phyloP scores from a whole-genome alignment of 2,113 vertebrate species.

The Callipepla californica region DNA sequence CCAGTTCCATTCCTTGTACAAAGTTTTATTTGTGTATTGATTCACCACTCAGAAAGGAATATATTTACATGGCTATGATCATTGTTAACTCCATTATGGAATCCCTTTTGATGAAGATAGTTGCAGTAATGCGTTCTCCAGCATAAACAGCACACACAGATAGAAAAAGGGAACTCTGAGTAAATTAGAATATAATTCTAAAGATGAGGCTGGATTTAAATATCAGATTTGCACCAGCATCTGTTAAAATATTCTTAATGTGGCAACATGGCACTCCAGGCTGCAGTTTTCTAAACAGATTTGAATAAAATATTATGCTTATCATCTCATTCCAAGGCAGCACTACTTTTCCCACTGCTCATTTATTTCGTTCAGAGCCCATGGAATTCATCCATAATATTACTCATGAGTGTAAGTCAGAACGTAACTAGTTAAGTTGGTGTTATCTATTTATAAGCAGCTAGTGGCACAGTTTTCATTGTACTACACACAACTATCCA shows the following conservation, averaged over 20 bases:
- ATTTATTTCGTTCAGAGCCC: not conserved
- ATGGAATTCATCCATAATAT: not conserved
- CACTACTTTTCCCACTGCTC: not conserved
- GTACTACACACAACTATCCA: not conserved
- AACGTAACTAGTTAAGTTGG: not conserved
- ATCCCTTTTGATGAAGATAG: not conserved
- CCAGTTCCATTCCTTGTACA: not conserved
- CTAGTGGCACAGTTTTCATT: not conserved
- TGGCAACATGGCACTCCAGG: not conserved
- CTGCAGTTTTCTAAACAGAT: not conserved
- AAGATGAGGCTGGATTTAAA: not conserved
- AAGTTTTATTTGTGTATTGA: not conserved
- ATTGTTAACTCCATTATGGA: not conserved
- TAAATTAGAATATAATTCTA: slow-evolving; percentile 1
- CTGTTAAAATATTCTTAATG: not conserved
- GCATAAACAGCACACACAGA: not conserved
- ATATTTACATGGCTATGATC: not conserved
- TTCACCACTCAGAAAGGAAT: not conserved
- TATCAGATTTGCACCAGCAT: not conserved
- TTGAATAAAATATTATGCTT: not conserved
- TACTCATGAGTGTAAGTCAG: not conserved
- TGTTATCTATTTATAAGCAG: not conserved
- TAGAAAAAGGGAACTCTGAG: not conserved
- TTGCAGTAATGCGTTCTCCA: not conserved
- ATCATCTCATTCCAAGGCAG: not conserved